These are phyloP conservation scores for Leistus spinibarbis DNA, from an alignment of 2,888 invertebrate genomes.

Conservation along the genomic window DNA sequence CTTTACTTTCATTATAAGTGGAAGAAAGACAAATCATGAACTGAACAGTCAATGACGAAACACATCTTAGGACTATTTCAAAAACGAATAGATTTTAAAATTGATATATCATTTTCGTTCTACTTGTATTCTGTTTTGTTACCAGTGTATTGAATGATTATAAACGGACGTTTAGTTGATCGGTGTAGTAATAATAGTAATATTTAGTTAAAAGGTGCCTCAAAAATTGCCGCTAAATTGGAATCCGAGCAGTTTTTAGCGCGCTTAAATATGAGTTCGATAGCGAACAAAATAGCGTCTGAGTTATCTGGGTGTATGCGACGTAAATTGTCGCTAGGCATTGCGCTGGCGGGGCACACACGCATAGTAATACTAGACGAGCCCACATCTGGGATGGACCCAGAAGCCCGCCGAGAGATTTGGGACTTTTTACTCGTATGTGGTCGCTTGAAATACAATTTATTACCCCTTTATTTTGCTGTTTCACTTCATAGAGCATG, in stretches of 20 bases:
- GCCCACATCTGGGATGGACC: constrained; percentile 92
- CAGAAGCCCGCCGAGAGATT: constrained; percentile 82
- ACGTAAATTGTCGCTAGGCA: constrained; percentile 83
- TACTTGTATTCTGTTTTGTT: too few relatives aligned
- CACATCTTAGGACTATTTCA: too few relatives aligned
- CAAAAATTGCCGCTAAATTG: constrained; percentile 53
- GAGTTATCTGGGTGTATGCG: constrained; percentile 93
- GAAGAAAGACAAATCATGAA: too few relatives aligned
- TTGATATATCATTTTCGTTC: too few relatives aligned
- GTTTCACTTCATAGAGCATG: constrained; percentile 55
- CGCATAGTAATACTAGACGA: constrained; percentile 74
- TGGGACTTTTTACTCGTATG: constrained; percentile 84
- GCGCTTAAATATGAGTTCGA: constrained; percentile 66
- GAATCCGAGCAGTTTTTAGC: constrained; percentile 65
- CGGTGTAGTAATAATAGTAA: neutral
- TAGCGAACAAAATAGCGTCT: constrained; percentile 64
- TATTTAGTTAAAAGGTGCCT: constrained; percentile 68
- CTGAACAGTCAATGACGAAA: too few relatives aligned
- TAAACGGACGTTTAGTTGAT: too few relatives aligned
- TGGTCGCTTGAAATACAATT: neutral
- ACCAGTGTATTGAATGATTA: too few relatives aligned
- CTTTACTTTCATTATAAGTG: too few relatives aligned
- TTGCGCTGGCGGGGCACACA: constrained; percentile 82
- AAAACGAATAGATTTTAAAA: too few relatives aligned
- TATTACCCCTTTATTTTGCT: too few relatives aligned